Evolutionary conservation across 1,140 invertebrate species (phyloP).

Genomic region (Drosophila quadrilineata): DNA sequence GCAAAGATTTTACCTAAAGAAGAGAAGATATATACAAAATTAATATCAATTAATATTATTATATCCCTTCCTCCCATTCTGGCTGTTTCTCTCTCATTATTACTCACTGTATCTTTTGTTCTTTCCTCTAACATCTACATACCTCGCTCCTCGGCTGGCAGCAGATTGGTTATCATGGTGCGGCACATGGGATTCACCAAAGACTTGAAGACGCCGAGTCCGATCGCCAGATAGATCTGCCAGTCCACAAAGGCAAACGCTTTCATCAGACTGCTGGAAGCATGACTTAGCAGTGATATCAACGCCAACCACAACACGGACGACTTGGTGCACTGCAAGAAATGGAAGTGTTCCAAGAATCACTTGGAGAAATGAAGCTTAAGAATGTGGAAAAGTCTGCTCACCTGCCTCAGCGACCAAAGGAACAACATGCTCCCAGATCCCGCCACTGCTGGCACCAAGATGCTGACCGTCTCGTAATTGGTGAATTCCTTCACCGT

Average conservation of each 20-base stretch:
- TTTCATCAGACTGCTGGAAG: slow-evolving; percentile 81
- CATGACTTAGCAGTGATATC: slow-evolving; percentile 74
- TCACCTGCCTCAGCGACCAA: slow-evolving; percentile 82
- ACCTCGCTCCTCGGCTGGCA: slow-evolving; percentile 83
- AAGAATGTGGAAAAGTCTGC: too few species aligned
- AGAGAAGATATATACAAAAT: too few species aligned
- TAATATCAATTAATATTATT: too few species aligned
- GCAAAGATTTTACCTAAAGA: slow-evolving; percentile 84
- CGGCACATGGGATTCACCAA: slow-evolving; percentile 85
- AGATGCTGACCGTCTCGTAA: slow-evolving; percentile 82
- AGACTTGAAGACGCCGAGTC: slow-evolving; percentile 83
- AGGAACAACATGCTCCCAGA: slow-evolving; percentile 81
- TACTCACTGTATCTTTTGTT: too few species aligned
- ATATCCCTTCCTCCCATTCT: too few species aligned
- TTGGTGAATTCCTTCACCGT: slow-evolving; percentile 84
- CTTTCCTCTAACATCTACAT: neutral
- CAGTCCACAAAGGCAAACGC: slow-evolving; percentile 84
- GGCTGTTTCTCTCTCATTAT: too few species aligned
- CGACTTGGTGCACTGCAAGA: slow-evolving; percentile 51
- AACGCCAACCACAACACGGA: slow-evolving; percentile 55
- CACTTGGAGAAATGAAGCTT: too few species aligned
- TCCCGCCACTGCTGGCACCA: slow-evolving; percentile 79
- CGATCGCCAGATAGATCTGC: slow-evolving; percentile 84
- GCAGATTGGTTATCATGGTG: slow-evolving; percentile 85
- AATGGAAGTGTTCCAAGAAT: too few species aligned